Conservation (phyloP, 2,113 vertebrate genomes). For the Tachycineta bicolor region DNA sequence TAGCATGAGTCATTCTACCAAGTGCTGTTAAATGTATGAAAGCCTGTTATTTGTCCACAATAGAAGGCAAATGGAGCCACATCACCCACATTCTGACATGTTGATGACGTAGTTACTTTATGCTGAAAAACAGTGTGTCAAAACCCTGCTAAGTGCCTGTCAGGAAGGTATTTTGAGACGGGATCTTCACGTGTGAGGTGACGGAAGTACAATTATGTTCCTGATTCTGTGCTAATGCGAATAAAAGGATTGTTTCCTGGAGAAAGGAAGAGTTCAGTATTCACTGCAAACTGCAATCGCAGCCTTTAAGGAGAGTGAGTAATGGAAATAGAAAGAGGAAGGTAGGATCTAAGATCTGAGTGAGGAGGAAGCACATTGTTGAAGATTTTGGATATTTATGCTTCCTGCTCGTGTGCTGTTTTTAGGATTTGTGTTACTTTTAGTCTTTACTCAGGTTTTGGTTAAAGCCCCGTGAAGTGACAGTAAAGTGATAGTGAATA, state of each 20-base stretch:
- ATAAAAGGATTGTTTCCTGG: not conserved
- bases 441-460: conserved; percentile 2
- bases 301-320: not conserved
- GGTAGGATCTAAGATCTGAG: not conserved
- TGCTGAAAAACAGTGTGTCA: not conserved
- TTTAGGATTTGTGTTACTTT: not conserved
- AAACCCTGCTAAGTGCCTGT: not conserved
- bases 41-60: conserved; percentile 13
- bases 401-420: not conserved
- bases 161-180: not conserved
- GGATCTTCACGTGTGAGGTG: not conserved
- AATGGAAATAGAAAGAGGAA: not conserved
- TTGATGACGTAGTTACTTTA: not conserved
- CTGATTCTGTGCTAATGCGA: not conserved
- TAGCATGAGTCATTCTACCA: conserved; percentile 8
- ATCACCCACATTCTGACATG: not conserved
- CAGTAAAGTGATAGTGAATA: not conserved
- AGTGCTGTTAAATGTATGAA: not conserved
- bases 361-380: not conserved
- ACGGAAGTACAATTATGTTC: not conserved
- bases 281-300: not conserved
- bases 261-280: not conserved
- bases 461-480: not conserved
- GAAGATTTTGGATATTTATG: not conserved
- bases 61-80: not conserved